A percentile compares a stretch with the other conserved stretches of the same genome.
Conservation (phyloP, 2,797 vertebrate genomes). For the Chelidonichthys spinosus region DNA sequence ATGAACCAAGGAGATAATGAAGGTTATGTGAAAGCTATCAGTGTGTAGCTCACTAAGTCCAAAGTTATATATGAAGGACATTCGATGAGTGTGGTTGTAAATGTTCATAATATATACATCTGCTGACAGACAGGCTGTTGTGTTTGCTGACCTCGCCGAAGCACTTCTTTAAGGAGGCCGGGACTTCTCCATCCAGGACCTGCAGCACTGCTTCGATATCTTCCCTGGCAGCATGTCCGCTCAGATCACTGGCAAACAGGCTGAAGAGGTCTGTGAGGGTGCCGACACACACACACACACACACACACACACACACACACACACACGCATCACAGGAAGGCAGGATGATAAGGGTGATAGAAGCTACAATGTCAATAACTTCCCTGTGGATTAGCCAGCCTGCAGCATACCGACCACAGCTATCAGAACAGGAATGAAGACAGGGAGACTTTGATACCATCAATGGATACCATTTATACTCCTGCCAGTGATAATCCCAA, state of each 20-base stretch:
- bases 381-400: constrained; percentile 29
- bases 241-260: constrained; percentile 95
- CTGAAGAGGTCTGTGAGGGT: constrained; percentile 93
- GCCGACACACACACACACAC: background rate
- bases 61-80: background rate
- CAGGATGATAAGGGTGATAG: constrained; percentile 30
- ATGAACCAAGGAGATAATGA: background rate
- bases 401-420: constrained; percentile 20
- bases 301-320: background rate
- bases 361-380: constrained; percentile 27
- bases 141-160: constrained; percentile 90
- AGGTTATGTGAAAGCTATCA: background rate
- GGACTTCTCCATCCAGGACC: constrained; percentile 94
- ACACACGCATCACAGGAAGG: constrained; percentile 48
- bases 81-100: background rate
- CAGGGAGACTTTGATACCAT: background rate
- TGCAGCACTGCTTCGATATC: constrained; percentile 96
- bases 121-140: constrained; percentile 1
- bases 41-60: too few relatives aligned
- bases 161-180: constrained; percentile 92
- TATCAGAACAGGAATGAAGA: background rate
- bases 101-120: background rate
- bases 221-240: constrained; percentile 93
- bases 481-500: too few relatives aligned
- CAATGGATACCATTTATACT: too few relatives aligned